Percentiles rank a stretch among this genome's conserved stretches.
These are phyloP conservation scores for Drosophila sechellia DNA, from an alignment of 1,140 invertebrate species.

Conservation along the genomic window DNA sequence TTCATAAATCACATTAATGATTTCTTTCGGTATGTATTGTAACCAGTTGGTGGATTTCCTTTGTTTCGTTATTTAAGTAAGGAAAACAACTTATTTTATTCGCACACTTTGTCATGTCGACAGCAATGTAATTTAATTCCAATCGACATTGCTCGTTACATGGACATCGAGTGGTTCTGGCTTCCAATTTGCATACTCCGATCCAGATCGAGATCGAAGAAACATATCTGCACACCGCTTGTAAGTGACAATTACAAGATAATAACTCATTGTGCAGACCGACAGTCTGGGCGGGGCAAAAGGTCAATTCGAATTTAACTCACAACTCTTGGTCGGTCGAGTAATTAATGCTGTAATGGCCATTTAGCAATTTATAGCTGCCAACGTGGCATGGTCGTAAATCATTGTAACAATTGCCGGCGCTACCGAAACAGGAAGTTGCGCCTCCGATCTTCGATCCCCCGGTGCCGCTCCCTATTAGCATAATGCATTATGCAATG, in stretches of 20 bases:
- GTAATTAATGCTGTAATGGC: constrained; percentile 58
- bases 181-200: constrained; percentile 29
- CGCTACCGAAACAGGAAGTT: constrained; percentile 68
- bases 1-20: constrained; percentile 53
- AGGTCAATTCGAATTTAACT: constrained; percentile 63
- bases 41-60: constrained; percentile 1
- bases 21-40: constrained; percentile 14
- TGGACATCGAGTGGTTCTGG: constrained; percentile 18
- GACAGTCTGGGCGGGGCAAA: constrained; percentile 28
- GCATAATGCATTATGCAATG: constrained; percentile 48
- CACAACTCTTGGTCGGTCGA: not conserved
- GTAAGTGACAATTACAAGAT: constrained; percentile 78
- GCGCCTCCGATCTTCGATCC: constrained; percentile 29
- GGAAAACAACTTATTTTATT: constrained; percentile 13
- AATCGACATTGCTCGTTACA: constrained; percentile 15
- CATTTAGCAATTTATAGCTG: constrained; percentile 54
- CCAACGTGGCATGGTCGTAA: constrained; percentile 54
- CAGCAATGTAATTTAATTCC: constrained; percentile 41
- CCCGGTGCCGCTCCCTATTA: constrained; percentile 9
- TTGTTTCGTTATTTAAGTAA: constrained; percentile 12
- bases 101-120: constrained; percentile 14
- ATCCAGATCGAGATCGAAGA: not conserved
- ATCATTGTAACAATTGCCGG: constrained; percentile 71
- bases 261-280: constrained; percentile 59
- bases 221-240: constrained; percentile 58